These are phyloP conservation scores for Linurgus olivaceus DNA, from an alignment of 2,797 vertebrate species.

Conservation along the genomic window DNA sequence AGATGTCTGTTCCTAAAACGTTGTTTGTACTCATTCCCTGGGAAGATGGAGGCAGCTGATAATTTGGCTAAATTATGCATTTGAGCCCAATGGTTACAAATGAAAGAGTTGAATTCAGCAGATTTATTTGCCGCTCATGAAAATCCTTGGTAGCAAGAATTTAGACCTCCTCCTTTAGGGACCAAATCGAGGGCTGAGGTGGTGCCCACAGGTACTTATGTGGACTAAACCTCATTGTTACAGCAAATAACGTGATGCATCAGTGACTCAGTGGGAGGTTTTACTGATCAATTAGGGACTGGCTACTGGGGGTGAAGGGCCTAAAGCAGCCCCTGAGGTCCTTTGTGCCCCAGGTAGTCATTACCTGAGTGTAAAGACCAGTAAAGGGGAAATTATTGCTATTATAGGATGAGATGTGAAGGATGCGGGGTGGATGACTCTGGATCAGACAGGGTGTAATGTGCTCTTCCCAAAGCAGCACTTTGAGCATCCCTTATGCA, in stretches of 20 bases:
- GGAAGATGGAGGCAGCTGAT: conserved; percentile 32
- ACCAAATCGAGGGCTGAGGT: neutral
- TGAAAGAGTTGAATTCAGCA: conserved; percentile 11
- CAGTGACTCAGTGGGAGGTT: conserved; percentile 36
- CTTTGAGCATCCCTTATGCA: neutral
- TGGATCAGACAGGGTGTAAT: neutral
- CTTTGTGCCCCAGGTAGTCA: conserved; percentile 42
- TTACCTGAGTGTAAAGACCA: conserved; percentile 47
- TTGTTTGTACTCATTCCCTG: conserved; percentile 48
- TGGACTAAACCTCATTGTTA: conserved; percentile 28
- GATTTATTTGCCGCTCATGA: conserved; percentile 2
- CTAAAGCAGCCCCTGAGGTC: conserved; percentile 28
- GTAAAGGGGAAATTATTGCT: conserved; percentile 56
- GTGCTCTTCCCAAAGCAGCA: conserved; percentile 12
- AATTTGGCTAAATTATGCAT: conserved; percentile 55
- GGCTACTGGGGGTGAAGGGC: neutral
- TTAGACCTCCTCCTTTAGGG: neutral
- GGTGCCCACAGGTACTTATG: conserved; percentile 34
- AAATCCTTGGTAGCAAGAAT: neutral
- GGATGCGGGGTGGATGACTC: neutral
- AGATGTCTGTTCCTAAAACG: conserved; percentile 68
- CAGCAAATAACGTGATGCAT: conserved; percentile 49
- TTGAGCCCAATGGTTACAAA: conserved; percentile 33
- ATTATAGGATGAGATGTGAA: conserved; percentile 9
- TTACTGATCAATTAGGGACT: conserved; percentile 44